phyloP scores from a whole-genome alignment of 2,113 vertebrate species.

The Tychaedon coryphoeus region DNA sequence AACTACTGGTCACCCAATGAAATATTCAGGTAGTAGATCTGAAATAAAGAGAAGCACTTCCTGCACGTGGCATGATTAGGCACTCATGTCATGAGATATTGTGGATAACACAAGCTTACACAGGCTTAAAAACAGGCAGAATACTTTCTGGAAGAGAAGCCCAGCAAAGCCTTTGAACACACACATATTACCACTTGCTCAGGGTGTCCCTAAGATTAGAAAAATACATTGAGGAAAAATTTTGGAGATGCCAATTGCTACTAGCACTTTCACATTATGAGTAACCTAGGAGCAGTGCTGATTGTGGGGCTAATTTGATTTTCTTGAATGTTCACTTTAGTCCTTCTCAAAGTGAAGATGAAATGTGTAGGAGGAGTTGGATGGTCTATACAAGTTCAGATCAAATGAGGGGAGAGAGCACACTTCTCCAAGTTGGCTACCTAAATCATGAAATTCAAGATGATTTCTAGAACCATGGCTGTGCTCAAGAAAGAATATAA shows the following conservation, averaged over 20 bases:
- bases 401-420: background rate
- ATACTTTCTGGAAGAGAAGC: background rate
- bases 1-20: background rate
- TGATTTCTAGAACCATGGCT: background rate
- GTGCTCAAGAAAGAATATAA: background rate
- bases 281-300: background rate
- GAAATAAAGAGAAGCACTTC: background rate
- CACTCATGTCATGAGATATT: rapidly evolving
- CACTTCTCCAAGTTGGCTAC: background rate
- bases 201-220: background rate
- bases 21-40: background rate
- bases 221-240: background rate
- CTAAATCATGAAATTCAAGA: background rate
- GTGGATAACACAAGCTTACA: background rate
- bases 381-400: background rate
- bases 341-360: background rate
- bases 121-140: background rate
- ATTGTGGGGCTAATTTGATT: background rate
- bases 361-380: background rate
- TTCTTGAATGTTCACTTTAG: background rate
- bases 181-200: background rate
- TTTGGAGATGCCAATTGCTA: background rate
- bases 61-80: background rate
- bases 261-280: background rate
- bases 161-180: background rate